Percentiles rank a stretch among this genome's conserved stretches.
Conservation (phyloP, 2,113 vertebrate species). For the Caloenas nicobarica region DNA sequence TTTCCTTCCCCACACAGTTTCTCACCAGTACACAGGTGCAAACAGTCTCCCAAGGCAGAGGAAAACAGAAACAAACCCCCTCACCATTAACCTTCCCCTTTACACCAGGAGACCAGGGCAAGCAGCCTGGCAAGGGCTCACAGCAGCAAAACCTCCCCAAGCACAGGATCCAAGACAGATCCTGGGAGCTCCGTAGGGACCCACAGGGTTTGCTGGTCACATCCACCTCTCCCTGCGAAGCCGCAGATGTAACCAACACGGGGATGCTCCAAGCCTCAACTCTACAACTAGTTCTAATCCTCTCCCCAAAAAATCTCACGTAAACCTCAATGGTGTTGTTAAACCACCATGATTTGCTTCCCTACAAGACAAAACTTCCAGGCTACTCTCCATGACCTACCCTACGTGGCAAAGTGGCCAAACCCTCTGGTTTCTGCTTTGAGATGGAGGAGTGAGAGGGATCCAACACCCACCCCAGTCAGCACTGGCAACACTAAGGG, state of each 20-base stretch:
- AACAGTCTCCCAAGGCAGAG: not conserved
- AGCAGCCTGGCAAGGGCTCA: not conserved
- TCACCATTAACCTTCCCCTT: not conserved
- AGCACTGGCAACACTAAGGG: not conserved
- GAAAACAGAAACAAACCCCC: not conserved
- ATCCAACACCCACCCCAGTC: accelerated
- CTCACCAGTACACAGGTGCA: not conserved
- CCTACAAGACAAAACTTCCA: not conserved
- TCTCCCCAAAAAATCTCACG: not conserved
- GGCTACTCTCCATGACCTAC: not conserved
- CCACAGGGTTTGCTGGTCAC: not conserved
- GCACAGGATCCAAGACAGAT: not conserved
- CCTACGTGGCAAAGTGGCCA: not conserved
- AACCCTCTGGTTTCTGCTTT: not conserved
- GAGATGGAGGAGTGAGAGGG: not conserved
- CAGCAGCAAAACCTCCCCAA: not conserved
- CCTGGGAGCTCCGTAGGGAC: accelerated
- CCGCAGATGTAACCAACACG: not conserved
- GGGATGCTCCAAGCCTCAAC: not conserved
- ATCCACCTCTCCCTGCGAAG: not conserved
- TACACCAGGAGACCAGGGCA: not conserved
- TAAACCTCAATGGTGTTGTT: not conserved
- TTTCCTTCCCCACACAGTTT: not conserved
- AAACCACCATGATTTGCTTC: not conserved
- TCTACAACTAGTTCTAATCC: not conserved